Base-by-base conservation (phyloP, 2,113 vertebrate species). In the Tachysurus vachellii region DNA sequence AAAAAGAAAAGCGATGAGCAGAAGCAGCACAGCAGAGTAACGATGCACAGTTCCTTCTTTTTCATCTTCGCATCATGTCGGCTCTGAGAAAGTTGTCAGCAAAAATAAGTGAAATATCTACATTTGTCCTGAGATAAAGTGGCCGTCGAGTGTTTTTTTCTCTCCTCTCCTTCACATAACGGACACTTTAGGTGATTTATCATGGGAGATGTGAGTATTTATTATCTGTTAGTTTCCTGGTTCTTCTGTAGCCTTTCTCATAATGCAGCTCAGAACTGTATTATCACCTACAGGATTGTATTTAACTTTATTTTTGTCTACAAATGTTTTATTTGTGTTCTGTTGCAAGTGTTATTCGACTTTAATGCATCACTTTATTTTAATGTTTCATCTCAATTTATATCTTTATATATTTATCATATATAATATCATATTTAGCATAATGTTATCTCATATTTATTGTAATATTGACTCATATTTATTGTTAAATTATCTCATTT, bases 121-220 rank as follows among this genome's bases (percentile, higher is more conserved):
- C 75, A 36, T 85, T 77, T 80, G 81, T 82, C 44, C 53, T 76
- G 53, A 89, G 83, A 91, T 91, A 91, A 90, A 77, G 54, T 80
- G 59, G 21, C 47, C 66, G 80, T 89, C 86, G 88, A 83, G 88
- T 85, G 47, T 66, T 89, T 90, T 47, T 26, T 42, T 4, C n/a
- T 87, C 54, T 61, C 66, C 36, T 77, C 50, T 64, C 62, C 54
- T 82, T 82, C 83, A 62, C 73, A 85, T 86, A 89, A 89, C 89
- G 90, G 91, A 91, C 50, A 50, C 28, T 61, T 71, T 36, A 36
- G 53, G 75, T 61, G 62, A 70, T 85, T 88, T 76, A 91, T 87
- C 85, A 93, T 93, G 92, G 92, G 90, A 91, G 91, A 92, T 91
- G 92, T 93, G 90, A 93, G 92, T 92, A 90, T 88, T 75, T 57